Percentiles rank a stretch among this genome's conserved stretches.
These are phyloP conservation scores for Urocolius indicus DNA, from an alignment of 2,113 vertebrate species.

Conservation along the genomic window DNA sequence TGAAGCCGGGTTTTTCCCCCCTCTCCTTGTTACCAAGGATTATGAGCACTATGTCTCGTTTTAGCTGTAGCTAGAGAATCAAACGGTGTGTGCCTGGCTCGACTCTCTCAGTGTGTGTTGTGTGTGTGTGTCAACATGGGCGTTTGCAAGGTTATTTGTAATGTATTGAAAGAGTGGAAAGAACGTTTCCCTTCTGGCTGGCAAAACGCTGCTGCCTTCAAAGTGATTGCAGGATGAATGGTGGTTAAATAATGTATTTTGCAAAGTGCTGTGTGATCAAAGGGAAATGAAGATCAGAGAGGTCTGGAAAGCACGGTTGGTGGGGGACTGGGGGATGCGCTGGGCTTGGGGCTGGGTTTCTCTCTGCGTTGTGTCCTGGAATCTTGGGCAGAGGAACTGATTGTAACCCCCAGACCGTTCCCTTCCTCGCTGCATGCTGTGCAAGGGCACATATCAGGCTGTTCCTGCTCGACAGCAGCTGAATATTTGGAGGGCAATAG, in stretches of 20 bases:
- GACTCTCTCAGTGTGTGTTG: fast-evolving
- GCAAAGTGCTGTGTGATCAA: neutral
- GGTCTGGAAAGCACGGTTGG: neutral
- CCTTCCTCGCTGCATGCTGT: neutral
- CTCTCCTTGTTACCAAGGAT: neutral
- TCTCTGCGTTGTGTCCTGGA: neutral
- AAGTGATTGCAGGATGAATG: neutral
- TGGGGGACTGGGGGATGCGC: neutral
- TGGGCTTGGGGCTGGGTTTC: neutral
- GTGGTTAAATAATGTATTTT: neutral
- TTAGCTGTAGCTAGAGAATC: neutral
- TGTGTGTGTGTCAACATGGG: neutral
- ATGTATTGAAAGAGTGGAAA: neutral
- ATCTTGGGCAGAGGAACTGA: fast-evolving
- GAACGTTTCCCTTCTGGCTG: neutral
- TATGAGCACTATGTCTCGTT: neutral
- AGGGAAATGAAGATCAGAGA: neutral
- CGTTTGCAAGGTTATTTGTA: constrained; percentile 27
- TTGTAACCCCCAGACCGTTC: neutral
- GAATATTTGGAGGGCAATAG: neutral
- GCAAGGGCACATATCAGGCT: fast-evolving
- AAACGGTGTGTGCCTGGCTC: neutral
- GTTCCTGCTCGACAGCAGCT: neutral
- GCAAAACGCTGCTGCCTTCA: neutral
- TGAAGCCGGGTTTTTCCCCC: neutral